Percentiles rank a stretch among this genome's conserved stretches.
These are phyloP conservation scores for Amphiura filiformis DNA, from an alignment of 35 echinoderm and acorn worm genomes.

Conservation along the genomic window DNA sequence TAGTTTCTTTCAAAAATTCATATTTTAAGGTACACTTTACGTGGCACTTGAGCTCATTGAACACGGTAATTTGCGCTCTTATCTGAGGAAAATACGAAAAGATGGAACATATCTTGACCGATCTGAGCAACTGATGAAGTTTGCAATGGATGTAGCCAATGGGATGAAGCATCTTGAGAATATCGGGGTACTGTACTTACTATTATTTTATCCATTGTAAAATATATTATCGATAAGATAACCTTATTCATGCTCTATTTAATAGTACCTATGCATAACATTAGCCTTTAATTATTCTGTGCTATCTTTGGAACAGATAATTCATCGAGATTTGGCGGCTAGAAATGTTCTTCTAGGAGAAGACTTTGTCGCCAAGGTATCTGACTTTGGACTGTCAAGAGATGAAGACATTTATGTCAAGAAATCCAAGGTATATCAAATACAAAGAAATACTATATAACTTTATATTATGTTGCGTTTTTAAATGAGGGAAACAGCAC, in stretches of 20 bases:
- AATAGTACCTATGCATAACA: background rate
- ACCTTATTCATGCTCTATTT: background rate
- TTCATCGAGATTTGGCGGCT: conserved; percentile 41
- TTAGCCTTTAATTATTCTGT: background rate
- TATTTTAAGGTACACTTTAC: background rate
- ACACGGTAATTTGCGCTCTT: conserved; percentile 7
- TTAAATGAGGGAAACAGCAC: background rate
- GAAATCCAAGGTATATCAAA: background rate
- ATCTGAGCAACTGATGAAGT: conserved; percentile 15
- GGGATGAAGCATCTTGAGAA: background rate
- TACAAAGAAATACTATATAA: too few species aligned
- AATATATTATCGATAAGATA: background rate
- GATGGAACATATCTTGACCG: too few species aligned
- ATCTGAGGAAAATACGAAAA: conserved; percentile 2
- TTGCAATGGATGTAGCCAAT: background rate
- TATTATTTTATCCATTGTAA: background rate
- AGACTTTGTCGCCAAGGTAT: background rate
- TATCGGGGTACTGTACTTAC: background rate
- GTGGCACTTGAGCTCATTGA: background rate
- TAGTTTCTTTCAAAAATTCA: too few species aligned
- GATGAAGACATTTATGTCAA: background rate
- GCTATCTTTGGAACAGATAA: conserved; percentile 15
- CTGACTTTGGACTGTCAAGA: conserved; percentile 31
- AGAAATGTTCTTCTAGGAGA: conserved; percentile 34
- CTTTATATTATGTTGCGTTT: too few species aligned